These are phyloP conservation scores for Bugula neritina DNA, from an alignment of 2,888 invertebrate species.

Conservation along the genomic window DNA sequence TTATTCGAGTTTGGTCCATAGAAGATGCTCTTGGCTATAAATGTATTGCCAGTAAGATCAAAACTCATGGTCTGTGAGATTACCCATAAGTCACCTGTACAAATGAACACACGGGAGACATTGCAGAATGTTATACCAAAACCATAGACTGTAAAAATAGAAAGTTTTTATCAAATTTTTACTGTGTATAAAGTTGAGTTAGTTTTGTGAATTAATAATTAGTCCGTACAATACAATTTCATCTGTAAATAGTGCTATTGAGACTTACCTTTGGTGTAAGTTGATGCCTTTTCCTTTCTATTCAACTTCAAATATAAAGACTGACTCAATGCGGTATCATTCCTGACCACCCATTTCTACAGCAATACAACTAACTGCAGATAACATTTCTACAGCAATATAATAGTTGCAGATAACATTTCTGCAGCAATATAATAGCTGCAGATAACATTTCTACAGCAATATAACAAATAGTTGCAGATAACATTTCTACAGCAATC, in stretches of 20 bases:
- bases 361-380: background rate
- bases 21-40: slow-evolving; percentile 39
- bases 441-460: too few species aligned
- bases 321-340: slow-evolving; percentile 32
- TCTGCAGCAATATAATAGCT: background rate
- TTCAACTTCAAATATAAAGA: slow-evolving; percentile 36
- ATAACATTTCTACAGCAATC: too few species aligned
- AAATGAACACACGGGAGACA: too few species aligned
- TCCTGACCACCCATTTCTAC: background rate
- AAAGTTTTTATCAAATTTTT: too few species aligned
- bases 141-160: too few species aligned
- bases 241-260: too few species aligned
- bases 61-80: slow-evolving; percentile 37
- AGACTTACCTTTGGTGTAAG: slow-evolving; percentile 37
- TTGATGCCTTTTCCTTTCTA: slow-evolving; percentile 35
- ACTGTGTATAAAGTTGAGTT: too few species aligned
- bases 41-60: slow-evolving; percentile 33
- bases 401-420: too few species aligned
- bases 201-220: too few species aligned
- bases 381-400: background rate
- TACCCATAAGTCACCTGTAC: slow-evolving; percentile 44
- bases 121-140: too few species aligned
- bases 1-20: slow-evolving; percentile 38
- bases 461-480: too few species aligned
- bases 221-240: too few species aligned